phyloP scores from a whole-genome alignment of 2,113 vertebrate species.

The Lucifuga dentata region DNA sequence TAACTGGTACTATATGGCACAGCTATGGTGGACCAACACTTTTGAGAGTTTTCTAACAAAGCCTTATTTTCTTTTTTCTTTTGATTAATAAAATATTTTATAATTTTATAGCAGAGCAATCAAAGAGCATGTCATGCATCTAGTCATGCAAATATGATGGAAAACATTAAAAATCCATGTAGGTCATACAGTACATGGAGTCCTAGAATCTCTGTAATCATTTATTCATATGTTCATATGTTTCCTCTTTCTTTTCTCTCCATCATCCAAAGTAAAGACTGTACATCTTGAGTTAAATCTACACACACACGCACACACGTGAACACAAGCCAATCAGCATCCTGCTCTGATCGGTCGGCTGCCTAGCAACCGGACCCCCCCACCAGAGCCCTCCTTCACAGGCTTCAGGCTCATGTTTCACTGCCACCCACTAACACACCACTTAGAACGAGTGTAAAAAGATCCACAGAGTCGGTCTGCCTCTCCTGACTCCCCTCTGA shows the following conservation, averaged over 20 bases:
- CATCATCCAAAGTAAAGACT: slow-evolving; percentile 6
- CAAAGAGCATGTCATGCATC: too few relatives aligned
- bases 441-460: slow-evolving; percentile 61
- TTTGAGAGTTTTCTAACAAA: too few relatives aligned
- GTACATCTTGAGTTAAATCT: slow-evolving; percentile 15
- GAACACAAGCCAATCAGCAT: slow-evolving; percentile 55
- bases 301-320: not conserved
- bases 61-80: too few relatives aligned
- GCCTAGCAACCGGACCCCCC: slow-evolving; percentile 66
- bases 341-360: slow-evolving; percentile 41
- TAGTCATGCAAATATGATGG: not conserved
- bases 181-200: not conserved
- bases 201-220: too few relatives aligned
- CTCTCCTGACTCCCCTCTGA: not conserved
- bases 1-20: too few relatives aligned
- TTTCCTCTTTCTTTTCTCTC: not conserved
- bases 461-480: slow-evolving; percentile 19
- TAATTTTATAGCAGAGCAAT: too few relatives aligned
- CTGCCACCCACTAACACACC: slow-evolving; percentile 59
- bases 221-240: not conserved
- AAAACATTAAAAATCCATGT: not conserved
- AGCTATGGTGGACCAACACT: too few relatives aligned
- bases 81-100: too few relatives aligned
- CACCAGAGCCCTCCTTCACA: slow-evolving; percentile 37
- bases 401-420: slow-evolving; percentile 66